Evolutionary conservation across 2,888 invertebrate genomes (phyloP), one percentile per base, ranked within the genome.

Genomic region (Melinaea marsaeus): DNA sequence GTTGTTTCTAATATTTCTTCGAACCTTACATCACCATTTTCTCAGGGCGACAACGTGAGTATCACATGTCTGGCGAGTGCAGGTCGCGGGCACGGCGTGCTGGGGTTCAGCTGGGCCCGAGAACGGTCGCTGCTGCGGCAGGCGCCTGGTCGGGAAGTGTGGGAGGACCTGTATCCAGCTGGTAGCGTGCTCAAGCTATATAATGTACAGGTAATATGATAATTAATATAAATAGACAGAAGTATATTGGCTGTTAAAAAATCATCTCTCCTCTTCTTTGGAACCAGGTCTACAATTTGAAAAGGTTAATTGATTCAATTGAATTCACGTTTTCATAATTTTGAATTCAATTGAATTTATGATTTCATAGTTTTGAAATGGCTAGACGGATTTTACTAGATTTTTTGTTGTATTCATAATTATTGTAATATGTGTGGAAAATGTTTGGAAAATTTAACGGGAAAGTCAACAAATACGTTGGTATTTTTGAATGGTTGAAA

Each of bases 41-140:
- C 51, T 2, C 77, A 95, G 95, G 94, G 95, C 4, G 93, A 93
- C 69, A 93, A 93, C 74, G 92, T 95, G 54, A 93, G 93, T 71
- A 91, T 95, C 68, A 94, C 93, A 57, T 96, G 95, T 75, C 88
- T 94, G 64, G 94, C 94, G 0, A 93, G 93, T 0, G 95, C 94
- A 59, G 92, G 93, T 46, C 85, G 91, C 55, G 87, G 91, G 3
- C 92, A 93, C 67, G 93, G 93, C 1, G 93, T 92, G 47, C 90
- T 95, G 61, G 96, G 96, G 4, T 96, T 96, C 79, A 95, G 95
- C 75, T 97, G 96, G 96, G 95, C 95, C 0, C 94, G 95, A 71
- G 96, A 96, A 75, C 93, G 94, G 63, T 93, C 93, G 9, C 86
- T 97, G 13, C 92, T 97, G 33, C 94, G 94, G 57, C 92, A 95